Percentiles rank a stretch among this genome's conserved stretches.
phyloP scores from a whole-genome alignment of 2,113 vertebrate genomes.

The Pituophis catenifer region DNA sequence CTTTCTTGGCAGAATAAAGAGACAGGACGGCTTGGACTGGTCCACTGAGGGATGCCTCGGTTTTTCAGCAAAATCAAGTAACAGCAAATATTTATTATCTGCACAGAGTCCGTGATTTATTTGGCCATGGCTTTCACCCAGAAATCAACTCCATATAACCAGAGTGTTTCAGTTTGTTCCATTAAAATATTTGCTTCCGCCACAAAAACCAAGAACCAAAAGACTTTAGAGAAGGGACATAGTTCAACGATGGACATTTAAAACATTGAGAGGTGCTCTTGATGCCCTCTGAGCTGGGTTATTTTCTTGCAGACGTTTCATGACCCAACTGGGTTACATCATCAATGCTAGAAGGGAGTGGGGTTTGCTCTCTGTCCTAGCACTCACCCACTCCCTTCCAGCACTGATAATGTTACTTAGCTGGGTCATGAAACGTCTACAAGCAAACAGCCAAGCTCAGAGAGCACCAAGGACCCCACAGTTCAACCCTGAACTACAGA shows the following conservation, averaged over 20 bases:
- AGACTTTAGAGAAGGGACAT: neutral
- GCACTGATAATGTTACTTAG: neutral
- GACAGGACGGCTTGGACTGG: neutral
- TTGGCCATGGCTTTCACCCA: neutral
- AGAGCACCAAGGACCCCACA: neutral
- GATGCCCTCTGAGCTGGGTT: neutral
- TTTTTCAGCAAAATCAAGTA: neutral
- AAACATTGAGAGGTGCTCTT: neutral
- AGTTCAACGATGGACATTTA: neutral
- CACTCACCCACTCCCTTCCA: neutral
- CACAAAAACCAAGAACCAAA: neutral
- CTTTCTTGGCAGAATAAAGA: neutral
- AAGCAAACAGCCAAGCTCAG: neutral
- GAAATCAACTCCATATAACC: neutral
- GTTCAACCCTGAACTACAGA: neutral
- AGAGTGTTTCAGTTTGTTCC: no score
- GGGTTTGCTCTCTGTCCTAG: neutral
- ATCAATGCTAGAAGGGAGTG: neutral
- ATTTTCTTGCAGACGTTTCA: neutral
- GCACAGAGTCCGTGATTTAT: neutral
- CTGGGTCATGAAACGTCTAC: neutral
- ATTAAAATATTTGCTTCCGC: neutral
- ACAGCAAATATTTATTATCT: neutral
- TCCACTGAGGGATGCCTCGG: neutral
- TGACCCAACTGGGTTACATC: neutral